Conservation (phyloP, 2,888 invertebrate genomes). For the Thereva nobilitata region DNA sequence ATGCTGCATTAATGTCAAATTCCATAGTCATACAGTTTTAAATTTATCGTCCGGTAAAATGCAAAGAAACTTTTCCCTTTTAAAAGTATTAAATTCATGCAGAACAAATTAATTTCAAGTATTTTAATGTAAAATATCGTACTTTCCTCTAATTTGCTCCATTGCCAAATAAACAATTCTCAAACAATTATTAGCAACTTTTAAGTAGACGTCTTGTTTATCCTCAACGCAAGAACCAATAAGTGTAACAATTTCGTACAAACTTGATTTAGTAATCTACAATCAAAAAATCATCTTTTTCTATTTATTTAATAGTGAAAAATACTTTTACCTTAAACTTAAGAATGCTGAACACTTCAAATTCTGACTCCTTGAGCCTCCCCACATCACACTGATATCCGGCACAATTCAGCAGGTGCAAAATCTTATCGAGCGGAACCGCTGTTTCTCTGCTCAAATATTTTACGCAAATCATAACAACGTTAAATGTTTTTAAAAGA, state of each 20-base stretch:
- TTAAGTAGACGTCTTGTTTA: too few relatives aligned
- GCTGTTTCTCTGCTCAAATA: not conserved
- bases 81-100: too few relatives aligned
- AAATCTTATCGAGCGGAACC: not conserved
- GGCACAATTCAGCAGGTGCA: not conserved
- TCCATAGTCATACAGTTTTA: too few relatives aligned
- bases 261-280: slow-evolving; percentile 3
- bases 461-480: slow-evolving; percentile 22
- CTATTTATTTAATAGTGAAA: not conserved
- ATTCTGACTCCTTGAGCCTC: slow-evolving; percentile 6
- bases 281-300: not conserved
- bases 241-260: not conserved
- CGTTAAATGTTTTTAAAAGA: slow-evolving; percentile 1
- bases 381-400: not conserved
- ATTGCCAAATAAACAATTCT: too few relatives aligned
- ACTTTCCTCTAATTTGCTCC: too few relatives aligned
- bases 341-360: slow-evolving; percentile 17
- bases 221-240: not conserved
- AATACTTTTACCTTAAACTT: slow-evolving; percentile 8
- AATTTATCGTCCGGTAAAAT: too few relatives aligned
- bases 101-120: too few relatives aligned
- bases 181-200: too few relatives aligned
- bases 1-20: too few relatives aligned
- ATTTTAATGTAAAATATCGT: too few relatives aligned
- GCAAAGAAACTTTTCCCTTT: too few relatives aligned